A percentile compares a stretch with the other conserved stretches of the same genome.
phyloP scores from a whole-genome alignment of 1,140 invertebrate genomes.

The Acyrthosiphon pisum region DNA sequence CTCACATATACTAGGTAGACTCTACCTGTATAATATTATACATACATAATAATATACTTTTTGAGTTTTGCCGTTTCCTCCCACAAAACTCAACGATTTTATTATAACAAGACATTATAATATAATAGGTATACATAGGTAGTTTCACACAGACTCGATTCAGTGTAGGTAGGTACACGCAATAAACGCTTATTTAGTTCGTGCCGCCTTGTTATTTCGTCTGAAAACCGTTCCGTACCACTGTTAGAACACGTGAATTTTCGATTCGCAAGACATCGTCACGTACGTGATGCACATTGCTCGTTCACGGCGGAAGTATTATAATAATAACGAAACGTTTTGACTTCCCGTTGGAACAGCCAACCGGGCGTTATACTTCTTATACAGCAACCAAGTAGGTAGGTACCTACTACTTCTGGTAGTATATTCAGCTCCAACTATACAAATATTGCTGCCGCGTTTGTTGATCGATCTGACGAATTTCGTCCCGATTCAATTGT shows the following conservation, averaged over 20 bases:
- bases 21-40: background rate
- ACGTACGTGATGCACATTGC: background rate
- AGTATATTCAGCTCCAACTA: background rate
- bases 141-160: background rate
- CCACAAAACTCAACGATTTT: background rate
- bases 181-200: background rate
- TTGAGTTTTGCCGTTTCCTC: background rate
- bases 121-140: background rate
- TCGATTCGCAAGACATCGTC: background rate
- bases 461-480: background rate
- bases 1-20: no score
- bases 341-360: background rate
- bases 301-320: background rate
- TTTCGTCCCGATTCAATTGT: background rate
- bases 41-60: background rate
- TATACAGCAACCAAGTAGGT: background rate
- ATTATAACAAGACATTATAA: background rate
- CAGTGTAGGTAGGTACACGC: background rate
- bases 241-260: background rate
- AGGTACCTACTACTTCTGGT: background rate
- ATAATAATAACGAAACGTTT: background rate
- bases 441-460: background rate
- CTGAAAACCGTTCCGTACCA: background rate
- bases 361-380: background rate
- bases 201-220: conserved; percentile 3